Base-by-base conservation (phyloP, 2,797 vertebrate species). In the Acridotheres tristis region DNA sequence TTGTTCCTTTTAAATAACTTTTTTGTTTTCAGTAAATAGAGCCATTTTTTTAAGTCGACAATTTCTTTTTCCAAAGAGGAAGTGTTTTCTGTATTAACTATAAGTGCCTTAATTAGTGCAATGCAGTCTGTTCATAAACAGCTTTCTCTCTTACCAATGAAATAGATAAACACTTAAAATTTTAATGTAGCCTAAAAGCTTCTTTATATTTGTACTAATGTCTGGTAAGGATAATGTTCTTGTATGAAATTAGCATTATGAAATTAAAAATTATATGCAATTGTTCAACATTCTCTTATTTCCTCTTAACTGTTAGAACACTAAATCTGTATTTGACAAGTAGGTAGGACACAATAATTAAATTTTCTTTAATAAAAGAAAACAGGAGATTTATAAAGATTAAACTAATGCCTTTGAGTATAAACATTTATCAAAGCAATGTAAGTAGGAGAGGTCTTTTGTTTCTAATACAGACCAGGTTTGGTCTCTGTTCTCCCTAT, bases 71-170 rank as follows among this genome's bases (percentile, higher is more conserved):
- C 14, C 48, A 63, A 90, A 85, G 93, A 88, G 45, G 3, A 80
- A 91, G 77, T 34, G 3, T 68, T 90, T 88, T 50, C 18, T 83
- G 23, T 89, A 40, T 81, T 84, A 63, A 74, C 81, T 90, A 20
- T 59, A 91, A 82, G 54, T 92, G 18, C 53, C 74, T 81, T 75
- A 92, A 94, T 94, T 94, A 96, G 59, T 92, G n/a, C 48, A 90
- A 38, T 55, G 15, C 8, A 80, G 36, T 29, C 42, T 96, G 38
- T 58, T 95, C 78, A 77, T 92, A 96, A 95, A 66, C 3, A 25
- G 59, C 75, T 88, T 95, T 94, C 86, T 63, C 50, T 81, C 55
- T 94, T 91, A 91, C 63, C 71, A 96, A 90, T 91, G 58, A 95
- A 95, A 93, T 73, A 88, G 11, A 76, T 42, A 96, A 43, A 32